phyloP scores from a whole-genome alignment of 2,797 vertebrate genomes.

The Sciurus carolinensis region DNA sequence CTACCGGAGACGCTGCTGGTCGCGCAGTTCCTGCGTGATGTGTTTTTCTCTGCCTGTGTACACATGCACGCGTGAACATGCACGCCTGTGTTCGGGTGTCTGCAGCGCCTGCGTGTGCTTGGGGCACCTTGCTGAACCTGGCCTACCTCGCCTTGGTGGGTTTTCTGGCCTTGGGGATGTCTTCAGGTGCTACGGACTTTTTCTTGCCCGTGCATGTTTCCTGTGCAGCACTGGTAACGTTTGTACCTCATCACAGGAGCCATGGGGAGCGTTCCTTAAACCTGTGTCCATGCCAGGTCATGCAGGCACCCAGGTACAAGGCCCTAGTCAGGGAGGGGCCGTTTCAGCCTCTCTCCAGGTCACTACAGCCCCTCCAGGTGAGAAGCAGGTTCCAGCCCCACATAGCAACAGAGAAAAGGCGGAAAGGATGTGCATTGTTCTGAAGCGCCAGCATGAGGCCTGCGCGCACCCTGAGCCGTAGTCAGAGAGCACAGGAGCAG shows the following conservation, averaged over 20 bases:
- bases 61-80: background rate
- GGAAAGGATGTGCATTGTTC: background rate
- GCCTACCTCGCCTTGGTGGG: background rate
- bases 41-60: too few species aligned
- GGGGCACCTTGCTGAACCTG: background rate
- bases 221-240: background rate
- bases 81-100: background rate
- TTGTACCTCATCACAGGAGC: conserved; percentile 19
- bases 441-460: background rate
- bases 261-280: background rate
- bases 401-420: background rate
- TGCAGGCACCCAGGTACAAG: conserved; percentile 22
- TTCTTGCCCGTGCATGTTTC: background rate
- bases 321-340: background rate
- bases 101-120: background rate
- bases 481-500: background rate
- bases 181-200: conserved; percentile 25
- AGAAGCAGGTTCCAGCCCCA: background rate
- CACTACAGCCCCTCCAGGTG: background rate
- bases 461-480: conserved; percentile 21
- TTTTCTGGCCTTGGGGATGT: conserved; percentile 38
- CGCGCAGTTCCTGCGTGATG: background rate
- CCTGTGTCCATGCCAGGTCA: conserved; percentile 39
- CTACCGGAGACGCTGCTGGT: background rate
- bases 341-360: background rate